Conservation (phyloP, 2,797 vertebrate genomes). For the Anisognathus igniventris region DNA sequence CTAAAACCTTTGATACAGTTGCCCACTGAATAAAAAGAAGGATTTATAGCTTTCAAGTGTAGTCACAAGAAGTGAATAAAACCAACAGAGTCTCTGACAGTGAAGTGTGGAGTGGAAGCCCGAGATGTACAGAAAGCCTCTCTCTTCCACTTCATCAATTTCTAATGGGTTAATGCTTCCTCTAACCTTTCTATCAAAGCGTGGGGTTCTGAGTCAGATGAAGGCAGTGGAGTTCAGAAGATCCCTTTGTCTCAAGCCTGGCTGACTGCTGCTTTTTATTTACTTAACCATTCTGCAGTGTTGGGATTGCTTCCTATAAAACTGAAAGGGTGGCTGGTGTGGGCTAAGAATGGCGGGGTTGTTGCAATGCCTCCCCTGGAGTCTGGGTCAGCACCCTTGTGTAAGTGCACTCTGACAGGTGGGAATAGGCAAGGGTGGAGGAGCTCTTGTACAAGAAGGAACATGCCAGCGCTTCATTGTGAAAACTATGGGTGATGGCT, state of each 20-base stretch:
- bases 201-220: neutral
- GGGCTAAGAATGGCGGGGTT: conserved; percentile 70
- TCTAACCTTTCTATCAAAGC: neutral
- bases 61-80: neutral
- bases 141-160: conserved; percentile 2
- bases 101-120: neutral
- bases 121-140: neutral
- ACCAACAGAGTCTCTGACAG: neutral
- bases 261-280: neutral
- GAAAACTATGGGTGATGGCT: conserved; percentile 78
- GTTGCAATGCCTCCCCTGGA: conserved; percentile 60
- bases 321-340: conserved; percentile 41
- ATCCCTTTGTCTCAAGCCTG: neutral
- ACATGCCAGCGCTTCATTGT: conserved; percentile 62
- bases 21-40: neutral
- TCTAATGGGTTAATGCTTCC: conserved; percentile 14
- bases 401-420: conserved; percentile 76
- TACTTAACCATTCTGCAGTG: conserved; percentile 2
- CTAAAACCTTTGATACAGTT: neutral
- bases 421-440: conserved; percentile 33
- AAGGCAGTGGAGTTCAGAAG: neutral
- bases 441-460: conserved; percentile 50
- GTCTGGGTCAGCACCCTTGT: conserved; percentile 63
- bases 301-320: conserved; percentile 24
- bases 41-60: neutral